Base-by-base conservation (phyloP, 2,888 invertebrate species). In the Chymomyza amoena region DNA sequence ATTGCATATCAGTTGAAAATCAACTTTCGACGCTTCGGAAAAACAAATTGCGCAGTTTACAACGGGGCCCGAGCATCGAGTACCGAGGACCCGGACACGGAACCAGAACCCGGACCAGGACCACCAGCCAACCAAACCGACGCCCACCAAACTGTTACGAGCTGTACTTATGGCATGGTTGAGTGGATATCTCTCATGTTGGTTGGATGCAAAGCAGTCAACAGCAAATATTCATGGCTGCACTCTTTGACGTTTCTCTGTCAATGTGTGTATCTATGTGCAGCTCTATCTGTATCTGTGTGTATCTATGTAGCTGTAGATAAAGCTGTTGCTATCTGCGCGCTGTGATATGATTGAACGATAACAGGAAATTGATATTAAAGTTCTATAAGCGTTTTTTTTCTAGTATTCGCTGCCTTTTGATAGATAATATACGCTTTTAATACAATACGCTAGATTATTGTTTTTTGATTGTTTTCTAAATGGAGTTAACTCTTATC, bases 41-140 rank as follows among this genome's bases (percentile, higher is more conserved):
- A 80, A 80, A 73, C 72, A 70, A 79, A 83, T 75, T 83, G 86
- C 83, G 83, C 86, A 83, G 81, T 78, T 75, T 69, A 54, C 61
- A 61, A 64, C 57, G 18, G 25, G n/a, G 25, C 25, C 28, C 45
- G 45, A 54, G 52, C 52, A 54, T 2, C 18, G 16, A 51, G n/a
- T 7, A n/a, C n/a, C n/a, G n/a, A n/a, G n/a, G n/a, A n/a, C 32
- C 32, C 7, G 32, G 32, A 6, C 13, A 2, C 2, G 7, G 16
- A 4, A 9, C 4, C 51, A 51, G 51, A 6, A 32, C 16, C 52
- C n/a, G n/a, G n/a, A n/a, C n/a, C n/a, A n/a, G n/a, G n/a, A n/a
- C n/a, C n/a, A n/a, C n/a, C n/a, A n/a, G n/a, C n/a, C 0, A 54
- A 7, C 52, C 18, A 18, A 54, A 54, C 16, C 52, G 52, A 16